Conservation (phyloP, 2,113 vertebrate species). For the Pavo muticus region DNA sequence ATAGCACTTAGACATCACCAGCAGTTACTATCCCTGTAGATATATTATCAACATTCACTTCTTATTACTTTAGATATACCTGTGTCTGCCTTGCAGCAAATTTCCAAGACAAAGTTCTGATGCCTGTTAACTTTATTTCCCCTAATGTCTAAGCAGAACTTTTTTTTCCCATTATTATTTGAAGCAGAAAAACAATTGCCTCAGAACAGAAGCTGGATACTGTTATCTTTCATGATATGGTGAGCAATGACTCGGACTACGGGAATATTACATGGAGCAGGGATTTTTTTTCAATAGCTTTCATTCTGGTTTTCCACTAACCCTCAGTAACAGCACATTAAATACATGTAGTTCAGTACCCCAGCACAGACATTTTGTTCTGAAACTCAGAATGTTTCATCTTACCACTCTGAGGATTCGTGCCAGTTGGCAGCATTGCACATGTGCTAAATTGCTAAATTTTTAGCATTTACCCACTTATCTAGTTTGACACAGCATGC, state of each 20-base stretch:
- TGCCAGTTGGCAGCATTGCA: neutral
- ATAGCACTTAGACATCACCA: neutral
- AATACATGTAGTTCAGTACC: neutral
- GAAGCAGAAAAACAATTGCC: slow-evolving; percentile 35
- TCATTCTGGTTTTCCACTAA: slow-evolving; percentile 5
- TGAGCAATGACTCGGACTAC: neutral
- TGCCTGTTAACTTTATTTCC: slow-evolving; percentile 17
- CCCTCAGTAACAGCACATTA: neutral
- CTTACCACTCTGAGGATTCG: neutral
- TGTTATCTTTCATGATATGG: neutral
- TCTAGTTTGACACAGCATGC: neutral
- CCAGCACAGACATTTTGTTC: slow-evolving; percentile 15
- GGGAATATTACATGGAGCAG: neutral
- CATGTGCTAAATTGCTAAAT: neutral
- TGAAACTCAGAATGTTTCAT: neutral
- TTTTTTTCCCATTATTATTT: neutral
- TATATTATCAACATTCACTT: slow-evolving; percentile 8
- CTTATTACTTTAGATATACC: neutral
- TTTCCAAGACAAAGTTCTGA: slow-evolving; percentile 4
- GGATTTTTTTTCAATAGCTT: slow-evolving; percentile 6
- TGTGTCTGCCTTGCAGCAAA: neutral
- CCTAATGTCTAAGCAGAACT: neutral
- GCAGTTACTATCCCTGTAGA: slow-evolving; percentile 12
- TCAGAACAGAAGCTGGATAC: slow-evolving; percentile 46
- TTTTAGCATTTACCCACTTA: slow-evolving; percentile 8